Percentiles rank a stretch among this genome's conserved stretches.
phyloP scores from a whole-genome alignment of 2,113 vertebrate species.

The Poecilia latipinna region DNA sequence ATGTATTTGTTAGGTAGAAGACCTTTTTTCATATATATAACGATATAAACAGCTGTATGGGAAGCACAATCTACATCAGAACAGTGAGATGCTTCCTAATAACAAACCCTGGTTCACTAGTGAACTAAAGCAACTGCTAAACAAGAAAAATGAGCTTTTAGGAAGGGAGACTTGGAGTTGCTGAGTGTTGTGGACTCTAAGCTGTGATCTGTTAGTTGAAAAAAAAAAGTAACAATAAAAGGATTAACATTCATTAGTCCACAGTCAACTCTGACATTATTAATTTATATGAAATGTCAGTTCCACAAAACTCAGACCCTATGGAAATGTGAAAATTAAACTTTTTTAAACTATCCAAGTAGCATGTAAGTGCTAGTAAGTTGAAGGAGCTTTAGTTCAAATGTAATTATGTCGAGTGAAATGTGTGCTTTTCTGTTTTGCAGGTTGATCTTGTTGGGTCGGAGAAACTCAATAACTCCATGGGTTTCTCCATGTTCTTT shows the following conservation, averaged over 20 bases:
- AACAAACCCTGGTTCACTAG: too few species aligned
- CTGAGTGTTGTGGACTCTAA: too few species aligned
- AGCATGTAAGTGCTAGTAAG: neutral
- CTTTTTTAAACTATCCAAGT: neutral
- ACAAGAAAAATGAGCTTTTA: too few species aligned
- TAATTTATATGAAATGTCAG: neutral
- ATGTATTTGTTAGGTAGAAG: neutral
- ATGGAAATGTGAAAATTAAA: neutral
- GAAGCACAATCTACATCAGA: too few species aligned
- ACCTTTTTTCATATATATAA: too few species aligned
- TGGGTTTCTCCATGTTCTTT: conserved; percentile 91
- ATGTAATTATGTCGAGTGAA: neutral
- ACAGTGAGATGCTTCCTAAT: too few species aligned
- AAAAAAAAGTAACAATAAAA: too few species aligned
- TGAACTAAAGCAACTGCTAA: too few species aligned
- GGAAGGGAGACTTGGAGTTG: too few species aligned
- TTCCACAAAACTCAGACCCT: neutral
- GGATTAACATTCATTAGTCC: neutral
- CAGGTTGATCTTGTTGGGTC: conserved; percentile 90
- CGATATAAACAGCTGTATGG: too few species aligned
- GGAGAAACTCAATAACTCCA: conserved; percentile 84
- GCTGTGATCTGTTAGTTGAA: too few species aligned
- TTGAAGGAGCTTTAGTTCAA: neutral
- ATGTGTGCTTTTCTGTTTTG: conserved; percentile 10
- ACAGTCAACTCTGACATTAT: too few species aligned